Evolutionary conservation across 2,888 invertebrate species (phyloP), one percentile per base, ranked within the genome.

Genomic region (Crioceris asparagi): DNA sequence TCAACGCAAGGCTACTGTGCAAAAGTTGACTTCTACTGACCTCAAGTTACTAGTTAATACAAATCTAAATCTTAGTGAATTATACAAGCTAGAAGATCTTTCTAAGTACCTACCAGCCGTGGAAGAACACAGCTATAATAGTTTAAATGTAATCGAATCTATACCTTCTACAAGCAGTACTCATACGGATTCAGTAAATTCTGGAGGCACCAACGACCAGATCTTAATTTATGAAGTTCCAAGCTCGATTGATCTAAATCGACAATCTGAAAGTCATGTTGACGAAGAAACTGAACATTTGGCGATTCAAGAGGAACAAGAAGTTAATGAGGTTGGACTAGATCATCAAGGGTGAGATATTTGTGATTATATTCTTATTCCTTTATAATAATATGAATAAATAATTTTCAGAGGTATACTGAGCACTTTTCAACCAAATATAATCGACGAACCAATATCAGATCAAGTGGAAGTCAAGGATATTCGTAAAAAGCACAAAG

Each of bases 1-100:
- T 34, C 77, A 81, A 63, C 74, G 72, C 12, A 78, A 74, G 56
- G 77, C 83, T 2, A 69, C 74, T 12, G 73, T 85, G 8, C 73
- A 72, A 46, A 81, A 77, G 51, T 61, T 85, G 19, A 75, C 71
- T 51, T 73, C 80, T 4, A 68, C 71, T 35, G 77, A 82, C 53
- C 59, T 85, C 4, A 75, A 80, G 10, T 68, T 76, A 44, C 68
- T 84, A 38, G 74, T 80, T 1, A 45, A 46, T 58, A 72, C 46
- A 64, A 74, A 60, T 58, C 70, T 30, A 69, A 69, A 51, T 29
- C 61, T 75, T 23, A 71, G 73, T 25, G 71, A 77, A 52, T 58
- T 76, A 3, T 70, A 76, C 53, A 73, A 73, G 56, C 56, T 77
- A 14, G 72, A 72, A 40, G 46, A 50, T 29, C 35, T 56, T 29